phyloP scores from a whole-genome alignment of 30 jellyfish, hydroid and myxozoan genomes.

The Mastigias papua region DNA sequence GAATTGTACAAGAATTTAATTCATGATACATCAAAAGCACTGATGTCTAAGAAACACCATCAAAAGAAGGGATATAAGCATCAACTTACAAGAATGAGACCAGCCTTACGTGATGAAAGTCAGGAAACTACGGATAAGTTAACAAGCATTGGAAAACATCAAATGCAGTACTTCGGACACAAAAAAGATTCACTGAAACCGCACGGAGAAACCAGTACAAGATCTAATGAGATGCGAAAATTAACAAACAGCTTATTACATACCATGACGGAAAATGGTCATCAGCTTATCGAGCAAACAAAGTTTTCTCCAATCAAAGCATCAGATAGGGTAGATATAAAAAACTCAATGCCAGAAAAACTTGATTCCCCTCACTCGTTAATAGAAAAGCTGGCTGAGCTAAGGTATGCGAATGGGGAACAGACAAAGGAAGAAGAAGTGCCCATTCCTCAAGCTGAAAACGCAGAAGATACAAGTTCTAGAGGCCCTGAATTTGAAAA shows the following conservation, averaged over 20 bases:
- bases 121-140: not conserved
- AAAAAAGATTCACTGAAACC: not conserved
- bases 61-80: constrained; percentile 30
- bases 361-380: constrained; percentile 51
- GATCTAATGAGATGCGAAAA: not conserved
- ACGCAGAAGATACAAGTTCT: constrained; percentile 29
- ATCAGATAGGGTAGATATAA: not conserved
- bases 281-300: constrained; percentile 27
- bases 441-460: constrained; percentile 22
- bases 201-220: not conserved
- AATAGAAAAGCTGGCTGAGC: constrained; percentile 58
- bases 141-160: not conserved
- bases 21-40: constrained; percentile 68
- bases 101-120: not conserved
- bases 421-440: constrained; percentile 12
- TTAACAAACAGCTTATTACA: constrained; percentile 38
- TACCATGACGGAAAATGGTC: constrained; percentile 56
- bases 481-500: not conserved
- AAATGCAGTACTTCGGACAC: not conserved
- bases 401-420: not conserved
- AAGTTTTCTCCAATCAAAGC: not conserved
- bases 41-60: constrained; percentile 37
- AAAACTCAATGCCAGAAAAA: not conserved
- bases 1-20: constrained; percentile 56
- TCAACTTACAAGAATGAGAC: not conserved